Evolutionary conservation across 2,797 vertebrate species (phyloP).

Genomic region (Ctenopoma multispine): DNA sequence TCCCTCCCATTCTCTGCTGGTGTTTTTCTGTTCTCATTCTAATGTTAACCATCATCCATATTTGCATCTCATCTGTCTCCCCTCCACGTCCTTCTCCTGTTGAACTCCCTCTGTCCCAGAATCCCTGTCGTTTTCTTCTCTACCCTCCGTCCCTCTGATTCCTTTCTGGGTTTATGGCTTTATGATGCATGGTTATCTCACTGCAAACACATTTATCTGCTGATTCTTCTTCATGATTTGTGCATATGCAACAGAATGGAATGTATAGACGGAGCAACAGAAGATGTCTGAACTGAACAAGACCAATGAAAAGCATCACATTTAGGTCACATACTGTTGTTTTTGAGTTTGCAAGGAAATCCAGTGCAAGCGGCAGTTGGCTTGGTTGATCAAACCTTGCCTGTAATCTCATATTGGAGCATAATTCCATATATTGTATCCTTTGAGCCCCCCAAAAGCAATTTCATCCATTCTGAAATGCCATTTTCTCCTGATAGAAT

Average conservation of each 20-base stretch:
- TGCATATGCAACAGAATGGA: conserved; percentile 9
- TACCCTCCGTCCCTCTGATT: conserved; percentile 25
- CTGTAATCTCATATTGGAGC: conserved; percentile 66
- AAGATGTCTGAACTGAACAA: background rate
- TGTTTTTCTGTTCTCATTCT: conserved; percentile 10
- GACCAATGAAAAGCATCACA: background rate
- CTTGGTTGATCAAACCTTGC: conserved; percentile 46
- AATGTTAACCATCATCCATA: conserved; percentile 37
- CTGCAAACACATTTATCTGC: conserved; percentile 57
- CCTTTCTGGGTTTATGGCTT: conserved; percentile 53
- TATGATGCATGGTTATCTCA: conserved; percentile 62
- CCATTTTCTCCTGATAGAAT: conserved; percentile 36
- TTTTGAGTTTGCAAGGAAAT: conserved; percentile 6
- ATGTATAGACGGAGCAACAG: background rate
- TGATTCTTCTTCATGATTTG: conserved; percentile 48
- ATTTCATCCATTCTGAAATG: conserved; percentile 55
- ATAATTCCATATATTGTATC: conserved; percentile 52
- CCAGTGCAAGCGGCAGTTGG: conserved; percentile 32
- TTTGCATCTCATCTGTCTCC: conserved; percentile 34
- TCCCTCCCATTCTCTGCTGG: conserved; percentile 7
- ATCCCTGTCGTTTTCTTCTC: conserved; percentile 14
- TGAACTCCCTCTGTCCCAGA: conserved; percentile 15
- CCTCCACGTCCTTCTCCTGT: conserved; percentile 14
- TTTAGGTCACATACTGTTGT: conserved; percentile 29
- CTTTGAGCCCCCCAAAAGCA: conserved; percentile 45